Evolutionary conservation across 2,113 vertebrate genomes (phyloP).

Genomic region (Sylvia atricapilla): DNA sequence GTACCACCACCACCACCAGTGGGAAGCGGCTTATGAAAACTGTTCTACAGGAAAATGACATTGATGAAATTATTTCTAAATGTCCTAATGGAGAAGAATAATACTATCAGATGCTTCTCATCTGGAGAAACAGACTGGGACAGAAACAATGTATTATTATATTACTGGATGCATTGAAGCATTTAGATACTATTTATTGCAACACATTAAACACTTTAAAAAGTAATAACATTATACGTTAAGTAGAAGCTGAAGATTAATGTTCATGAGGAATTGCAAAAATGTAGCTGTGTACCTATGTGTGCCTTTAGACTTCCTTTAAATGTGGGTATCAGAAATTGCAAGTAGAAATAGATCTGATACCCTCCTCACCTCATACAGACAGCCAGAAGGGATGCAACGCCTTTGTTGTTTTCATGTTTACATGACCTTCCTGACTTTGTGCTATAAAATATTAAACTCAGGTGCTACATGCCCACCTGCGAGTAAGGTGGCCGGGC

Average conservation of each 20-base stretch:
- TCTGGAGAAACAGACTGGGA: background rate
- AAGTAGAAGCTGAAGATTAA: background rate
- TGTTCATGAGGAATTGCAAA: background rate
- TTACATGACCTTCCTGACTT: background rate
- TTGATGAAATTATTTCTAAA: background rate
- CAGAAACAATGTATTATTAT: background rate
- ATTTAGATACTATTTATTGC: background rate
- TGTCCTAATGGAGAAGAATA: background rate
- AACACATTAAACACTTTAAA: background rate
- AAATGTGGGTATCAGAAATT: background rate
- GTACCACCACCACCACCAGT: background rate
- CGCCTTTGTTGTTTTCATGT: rapidly evolving
- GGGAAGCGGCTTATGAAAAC: background rate
- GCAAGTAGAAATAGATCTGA: background rate
- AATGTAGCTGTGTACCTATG: background rate
- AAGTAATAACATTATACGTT: background rate
- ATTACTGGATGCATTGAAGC: background rate
- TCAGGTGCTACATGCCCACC: rapidly evolving
- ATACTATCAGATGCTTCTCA: background rate
- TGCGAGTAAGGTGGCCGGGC: rapidly evolving
- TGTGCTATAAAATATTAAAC: background rate
- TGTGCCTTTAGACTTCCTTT: background rate
- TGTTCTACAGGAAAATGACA: background rate
- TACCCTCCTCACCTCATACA: background rate
- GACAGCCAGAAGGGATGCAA: background rate